phyloP scores from a whole-genome alignment of 2,797 vertebrate species.

The Mus spretus region DNA sequence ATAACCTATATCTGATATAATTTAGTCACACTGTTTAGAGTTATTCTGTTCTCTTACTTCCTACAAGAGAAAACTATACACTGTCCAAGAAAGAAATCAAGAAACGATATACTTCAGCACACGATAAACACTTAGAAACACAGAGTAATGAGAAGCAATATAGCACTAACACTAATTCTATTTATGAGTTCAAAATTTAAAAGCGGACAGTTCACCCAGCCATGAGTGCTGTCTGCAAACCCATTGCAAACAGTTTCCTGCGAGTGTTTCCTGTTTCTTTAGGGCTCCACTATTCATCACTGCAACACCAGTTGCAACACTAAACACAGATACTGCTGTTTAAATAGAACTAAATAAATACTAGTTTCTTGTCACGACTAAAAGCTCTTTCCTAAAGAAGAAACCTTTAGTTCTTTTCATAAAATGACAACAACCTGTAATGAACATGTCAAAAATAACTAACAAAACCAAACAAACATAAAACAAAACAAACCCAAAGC shows the following conservation, averaged over 20 bases:
- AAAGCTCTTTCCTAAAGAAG: conserved; percentile 45
- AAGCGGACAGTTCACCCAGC: conserved; percentile 40
- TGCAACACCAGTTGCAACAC: background rate
- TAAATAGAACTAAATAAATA: conserved; percentile 60
- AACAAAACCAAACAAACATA: background rate
- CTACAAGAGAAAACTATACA: background rate
- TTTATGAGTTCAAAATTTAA: conserved; percentile 50
- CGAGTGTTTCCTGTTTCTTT: background rate
- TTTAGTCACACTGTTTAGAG: background rate
- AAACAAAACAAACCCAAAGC: background rate
- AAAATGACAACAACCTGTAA: conserved; percentile 33
- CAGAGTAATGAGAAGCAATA: background rate
- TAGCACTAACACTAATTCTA: background rate
- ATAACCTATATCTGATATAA: conserved; percentile 11
- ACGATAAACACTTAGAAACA: conserved; percentile 44
- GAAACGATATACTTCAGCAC: background rate
- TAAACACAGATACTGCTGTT: conserved; percentile 43
- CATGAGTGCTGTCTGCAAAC: conserved; percentile 16
- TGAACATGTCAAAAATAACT: background rate
- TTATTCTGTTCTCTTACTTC: conserved; percentile 30
- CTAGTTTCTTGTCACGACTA: background rate
- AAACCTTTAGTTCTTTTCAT: background rate
- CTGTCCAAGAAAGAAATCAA: conserved; percentile 1
- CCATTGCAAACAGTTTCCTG: conserved; percentile 11
- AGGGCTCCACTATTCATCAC: background rate